Evolutionary conservation across 2,797 vertebrate species (phyloP).

Genomic region (Myotis vivesi): DNA sequence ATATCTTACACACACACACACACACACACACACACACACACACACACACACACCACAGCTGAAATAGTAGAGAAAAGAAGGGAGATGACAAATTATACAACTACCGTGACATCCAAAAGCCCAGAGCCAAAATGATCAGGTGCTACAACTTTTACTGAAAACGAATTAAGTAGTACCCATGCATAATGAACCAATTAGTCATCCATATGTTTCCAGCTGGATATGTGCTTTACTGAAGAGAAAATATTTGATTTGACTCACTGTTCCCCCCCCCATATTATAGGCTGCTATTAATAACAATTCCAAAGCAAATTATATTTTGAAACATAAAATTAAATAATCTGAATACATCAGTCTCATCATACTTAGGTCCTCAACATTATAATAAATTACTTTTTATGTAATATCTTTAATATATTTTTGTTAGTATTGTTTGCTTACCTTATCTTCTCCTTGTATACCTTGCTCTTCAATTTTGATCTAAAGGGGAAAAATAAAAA

Average conservation of each 20-base stretch:
- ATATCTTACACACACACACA: neutral
- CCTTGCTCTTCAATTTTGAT: slow-evolving; percentile 32
- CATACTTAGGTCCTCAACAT: neutral
- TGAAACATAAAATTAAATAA: slow-evolving; percentile 44
- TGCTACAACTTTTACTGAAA: slow-evolving; percentile 16
- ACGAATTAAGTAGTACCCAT: neutral
- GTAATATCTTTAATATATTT: neutral
- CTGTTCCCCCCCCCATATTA: neutral
- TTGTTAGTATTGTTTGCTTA: slow-evolving; percentile 51
- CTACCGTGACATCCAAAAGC: neutral
- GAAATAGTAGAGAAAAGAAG: neutral
- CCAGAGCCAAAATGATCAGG: neutral
- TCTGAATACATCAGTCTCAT: neutral
- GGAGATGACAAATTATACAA: neutral
- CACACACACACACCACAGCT: neutral
- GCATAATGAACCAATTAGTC: slow-evolving; percentile 17
- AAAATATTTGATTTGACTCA: slow-evolving; percentile 49
- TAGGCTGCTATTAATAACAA: neutral
- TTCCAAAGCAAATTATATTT: slow-evolving; percentile 12
- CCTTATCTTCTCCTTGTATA: slow-evolving; percentile 54
- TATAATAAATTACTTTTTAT: neutral
- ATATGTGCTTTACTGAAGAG: neutral
- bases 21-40: neutral
- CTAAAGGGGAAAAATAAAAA: slow-evolving; percentile 18
- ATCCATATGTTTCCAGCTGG: slow-evolving; percentile 45